Base-by-base conservation (phyloP, 2,113 vertebrate species). In the Platichthys stellatus region DNA sequence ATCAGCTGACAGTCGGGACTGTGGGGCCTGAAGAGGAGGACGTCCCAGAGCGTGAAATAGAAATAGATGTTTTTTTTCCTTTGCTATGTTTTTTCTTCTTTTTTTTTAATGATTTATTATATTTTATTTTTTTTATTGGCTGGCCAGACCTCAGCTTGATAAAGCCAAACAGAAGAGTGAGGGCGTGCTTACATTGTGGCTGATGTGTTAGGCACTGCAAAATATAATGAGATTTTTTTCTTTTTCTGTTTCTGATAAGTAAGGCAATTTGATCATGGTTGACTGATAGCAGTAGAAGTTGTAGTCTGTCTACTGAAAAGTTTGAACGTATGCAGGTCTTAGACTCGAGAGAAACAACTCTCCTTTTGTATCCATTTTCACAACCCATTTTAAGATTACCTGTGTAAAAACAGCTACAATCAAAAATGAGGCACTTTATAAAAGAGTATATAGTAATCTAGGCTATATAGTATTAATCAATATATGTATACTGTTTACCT, bases 381-480 rank as follows among this genome's bases (percentile, higher is more conserved):
- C 81, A 78, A 88, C 92, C 86, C 86, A 90, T 86, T 90, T 89
- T 76, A 67, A 90, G 88, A 93, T 92, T 84, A 90, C 74, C 91
- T 92, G 92, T 93, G 92, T 93, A 93, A 93, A 93, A 94, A 94
- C 93, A 92, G 93, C 94, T 94, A 94, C 94, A 95, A 94, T 94
- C 93, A 92, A 93, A 94, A 94, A 95, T 93, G 88, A 95, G 94
- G 94, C 94, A 94, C 94, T 94, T 95, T 93, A 93, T 92, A 93
- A 94, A 94, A 91, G 92, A 91, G 85, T 92, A 92, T 88, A 93
- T 89, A 91, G 86, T 90, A 90, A 87, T 93, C 87, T 89, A 90
- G 84, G 87, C 90, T 92, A 93, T 92, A 88, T 87, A 90, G 83
- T 88, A 87, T 92, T 84, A 82, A 88, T 90, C 81, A 91, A 92